Base-by-base conservation (phyloP, 92 coral and sea anemone species). In the Hydrozoanthus gracilis region DNA sequence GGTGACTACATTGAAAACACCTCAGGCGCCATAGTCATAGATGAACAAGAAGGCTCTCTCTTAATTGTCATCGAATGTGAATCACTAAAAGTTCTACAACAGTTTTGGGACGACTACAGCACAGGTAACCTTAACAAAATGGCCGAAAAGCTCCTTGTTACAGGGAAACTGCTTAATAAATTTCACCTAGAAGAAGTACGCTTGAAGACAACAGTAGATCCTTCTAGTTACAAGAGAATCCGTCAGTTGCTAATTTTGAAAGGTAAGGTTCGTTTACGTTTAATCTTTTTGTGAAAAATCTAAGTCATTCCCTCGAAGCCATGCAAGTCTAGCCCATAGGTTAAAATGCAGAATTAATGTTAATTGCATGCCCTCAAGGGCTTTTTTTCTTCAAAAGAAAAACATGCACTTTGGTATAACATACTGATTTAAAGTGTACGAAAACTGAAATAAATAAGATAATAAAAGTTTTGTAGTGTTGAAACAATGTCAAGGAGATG, bases 91-190 rank as follows among this genome's bases (percentile, higher is more conserved):
- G 4, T 5, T 0, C 65, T 76, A 44, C 80, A 51, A 14, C 44
- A 45, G 8, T 18, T 76, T 17, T 76, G 80, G 80, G 49, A 76
- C 0, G 80, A 52, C 4, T 76, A 39, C 13, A 0, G 8, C 18
- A 76, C 45, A 48, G 65, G 65, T 4, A 46, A 11, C 65, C 49
- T 76, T 15, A 20, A 51, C 4, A 7, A 20, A 51, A 76, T 76
- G 80, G 80, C 66, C 15, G 80, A 76, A 56, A 3, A 76, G 6
- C 45, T 0, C 0, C 80, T 76, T 7, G 65, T 76, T 44, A 76
- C 65, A 3, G 47, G 1, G 16, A 17, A 51, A 9, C 44, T 76
- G 48, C 65, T 52, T 8, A 17, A 76, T 0, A 76, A 18, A 54
- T 76, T 76, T 51, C 44, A 46, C 4, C 17, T 76, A 56, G 4